These are phyloP conservation scores for Synchiropus splendidus DNA, from an alignment of 2,113 vertebrate species.

Conservation along the genomic window DNA sequence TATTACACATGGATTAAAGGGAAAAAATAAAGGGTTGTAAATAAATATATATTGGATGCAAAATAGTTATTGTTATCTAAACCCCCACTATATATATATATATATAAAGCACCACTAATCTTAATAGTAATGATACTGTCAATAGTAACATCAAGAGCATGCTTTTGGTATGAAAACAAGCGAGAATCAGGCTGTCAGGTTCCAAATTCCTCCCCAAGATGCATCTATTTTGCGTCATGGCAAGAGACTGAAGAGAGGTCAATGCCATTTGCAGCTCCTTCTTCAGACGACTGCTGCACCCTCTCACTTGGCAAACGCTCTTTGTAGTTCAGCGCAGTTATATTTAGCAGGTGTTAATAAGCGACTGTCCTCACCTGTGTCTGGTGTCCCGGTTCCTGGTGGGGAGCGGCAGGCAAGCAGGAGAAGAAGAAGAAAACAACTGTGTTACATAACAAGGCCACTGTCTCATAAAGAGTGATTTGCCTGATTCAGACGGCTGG, in stretches of 20 bases:
- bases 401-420: constrained; percentile 22
- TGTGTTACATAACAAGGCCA: constrained; percentile 9
- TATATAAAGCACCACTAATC: too few species aligned
- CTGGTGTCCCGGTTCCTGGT: constrained; percentile 94
- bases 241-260: constrained; percentile 7
- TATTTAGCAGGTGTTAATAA: constrained; percentile 24
- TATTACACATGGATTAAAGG: too few species aligned
- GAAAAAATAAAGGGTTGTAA: too few species aligned
- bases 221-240: too few species aligned
- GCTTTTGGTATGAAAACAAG: too few species aligned
- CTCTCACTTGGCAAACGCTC: background rate
- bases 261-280: constrained; percentile 24
- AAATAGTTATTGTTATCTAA: too few species aligned
- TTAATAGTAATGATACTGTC: too few species aligned
- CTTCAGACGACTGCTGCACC: constrained; percentile 5
- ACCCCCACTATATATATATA: too few species aligned
- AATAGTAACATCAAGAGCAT: too few species aligned
- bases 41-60: too few species aligned
- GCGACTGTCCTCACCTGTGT: constrained; percentile 85
- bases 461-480: constrained; percentile 21
- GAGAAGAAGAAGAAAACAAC: constrained; percentile 35
- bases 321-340: constrained; percentile 7
- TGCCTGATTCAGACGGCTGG: constrained; percentile 34
- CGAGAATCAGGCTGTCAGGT: too few species aligned
- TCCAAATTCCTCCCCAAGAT: too few species aligned